Evolutionary conservation across 2,113 vertebrate species (phyloP), one percentile per base, ranked within the genome.

Genomic region (Garra rufa): DNA sequence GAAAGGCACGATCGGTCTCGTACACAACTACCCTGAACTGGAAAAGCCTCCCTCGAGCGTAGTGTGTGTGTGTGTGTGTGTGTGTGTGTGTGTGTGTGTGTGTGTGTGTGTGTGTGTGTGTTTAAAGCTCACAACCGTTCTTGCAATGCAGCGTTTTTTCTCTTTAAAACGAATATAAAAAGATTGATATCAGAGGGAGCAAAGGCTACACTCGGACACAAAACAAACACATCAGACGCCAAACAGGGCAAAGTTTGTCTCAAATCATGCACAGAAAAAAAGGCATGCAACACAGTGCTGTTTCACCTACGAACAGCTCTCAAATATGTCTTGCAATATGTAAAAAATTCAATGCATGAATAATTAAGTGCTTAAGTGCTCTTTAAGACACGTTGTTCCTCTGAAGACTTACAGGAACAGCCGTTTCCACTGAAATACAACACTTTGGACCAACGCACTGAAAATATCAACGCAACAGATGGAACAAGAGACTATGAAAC

Each of bases 181-280:
- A 57, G 21, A 50, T 38, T 74, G 76, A 81, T 44, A 48, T 82
- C 38, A 85, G 21, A 71, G 34, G 43, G 86, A 76, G 61, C 74
- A 55, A 38, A 87, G 84, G 80, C 79, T 78, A 43, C 7, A 11
- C 57, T 50, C 5, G 14, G 82, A 67, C 19, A 78, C 81, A 78
- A 55, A 46, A 83, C 82, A 82, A 80, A 77, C 67, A 81, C 50
- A 10, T 6, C 7, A 21, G 14, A n/a, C 41, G 83, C 76, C 76
- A 77, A 83, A 38, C 9, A 30, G 76, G 48, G 26, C 63, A 86
- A 86, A 86, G 85, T 83, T 81, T 24, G 14, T 50, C 69, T 30
- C 2, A 26, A 10, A 73, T 69, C 61, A 87, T 13, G 21, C n/a
- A 15, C 1, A 19, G 2, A 1, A 9, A 8, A 26, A 17, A 46